Evolutionary conservation across 1,140 invertebrate genomes (phyloP), one percentile per base, ranked within the genome.

Genomic region (Micrasema minimum): DNA sequence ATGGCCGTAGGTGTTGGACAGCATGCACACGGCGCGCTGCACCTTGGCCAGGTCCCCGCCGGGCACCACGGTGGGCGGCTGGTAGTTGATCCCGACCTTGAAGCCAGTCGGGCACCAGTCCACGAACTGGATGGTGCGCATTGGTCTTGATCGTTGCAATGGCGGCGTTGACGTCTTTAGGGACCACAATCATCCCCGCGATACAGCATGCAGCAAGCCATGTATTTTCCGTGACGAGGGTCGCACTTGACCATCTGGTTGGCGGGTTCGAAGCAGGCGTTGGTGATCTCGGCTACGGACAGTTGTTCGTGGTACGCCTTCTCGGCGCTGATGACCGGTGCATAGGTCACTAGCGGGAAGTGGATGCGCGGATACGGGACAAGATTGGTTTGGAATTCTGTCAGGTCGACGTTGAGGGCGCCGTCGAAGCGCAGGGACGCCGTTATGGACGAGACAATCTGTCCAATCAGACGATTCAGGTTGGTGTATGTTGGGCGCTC

Each of bases 181-280:
- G 90, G 2, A 91, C 90, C 41, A 92, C 90, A n/a, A n/a, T n/a
- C n/a, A 79, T 92, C 90, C 72, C 91, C 91, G 74, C 90, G 85
- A 83, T 92, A 93, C 79, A 93, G 80, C 87, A 93, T 90, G 86
- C 91, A 90, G 85, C 93, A 93, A 18, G 93, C 92, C 93, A 96
- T 95, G 87, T 94, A 96, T 79, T 96, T 95, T 72, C 93, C 94
- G 80, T 93, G 90, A 76, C 93, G 87, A 9, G 94, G 93, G 80
- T 95, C 93, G 81, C 93, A 95, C 81, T 95, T 96, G n/a, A 96
- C 93, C 94, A 96, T 95, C 86, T 95, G 93, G 85, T 94, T 96
- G 77, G 90, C 89, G 38, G 93, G 91, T 81, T 95, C 93, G 82
- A 96, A 96, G 82, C 92, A 94, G n/a, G 92, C 90, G 80, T 91